Evolutionary conservation across 2,888 invertebrate genomes (phyloP), one percentile per base, ranked within the genome.

Genomic region (Heteromurus nitidus): DNA sequence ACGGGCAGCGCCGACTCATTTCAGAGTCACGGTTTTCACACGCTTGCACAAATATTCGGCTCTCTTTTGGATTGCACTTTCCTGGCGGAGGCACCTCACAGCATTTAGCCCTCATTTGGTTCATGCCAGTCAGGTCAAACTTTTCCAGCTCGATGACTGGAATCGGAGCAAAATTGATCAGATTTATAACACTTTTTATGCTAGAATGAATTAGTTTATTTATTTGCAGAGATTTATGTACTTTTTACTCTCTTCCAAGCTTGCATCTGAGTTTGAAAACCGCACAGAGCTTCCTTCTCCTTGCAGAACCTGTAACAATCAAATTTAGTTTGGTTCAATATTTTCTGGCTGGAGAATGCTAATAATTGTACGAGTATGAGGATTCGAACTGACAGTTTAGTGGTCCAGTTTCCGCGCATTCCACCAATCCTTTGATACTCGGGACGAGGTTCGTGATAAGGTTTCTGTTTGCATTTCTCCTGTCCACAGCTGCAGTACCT

Each of bases 401-500:
- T 47, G 16, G 74, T 75, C 74, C 74, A 75, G 2, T 31, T 53
- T 75, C 74, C 74, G 5, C 53, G 13, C 11, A 36, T 65, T 11
- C 65, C 53, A 30, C 74, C 74, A 7, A 64, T 53, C 36, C 67
- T 75, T 5, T n/a, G 13, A 22, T 50, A 75, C 16, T 30, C 55
- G 3, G 55, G 36, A 30, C 24, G 16, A 2, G 55, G 55, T 26
- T 67, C 67, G 18, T 75, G 74, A 22, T 75, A 75, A 0, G 65
- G 65, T 26, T 75, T 75, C 0, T 3, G 16, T 13, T 53, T 53
- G 13, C 31, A 18, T 26, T 22, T 9, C 1, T 53, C 31, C 42
- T 47, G 26, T 9, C 74, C 74, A 26, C 55, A 50, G n/a, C 74
- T 75, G 13, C 77, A 77, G 22, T 62, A 42, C 47, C 73, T 73